Evolutionary conservation across 2,113 vertebrate species (phyloP), one percentile per base, ranked within the genome.

Genomic region (Monarcha castaneiventris): DNA sequence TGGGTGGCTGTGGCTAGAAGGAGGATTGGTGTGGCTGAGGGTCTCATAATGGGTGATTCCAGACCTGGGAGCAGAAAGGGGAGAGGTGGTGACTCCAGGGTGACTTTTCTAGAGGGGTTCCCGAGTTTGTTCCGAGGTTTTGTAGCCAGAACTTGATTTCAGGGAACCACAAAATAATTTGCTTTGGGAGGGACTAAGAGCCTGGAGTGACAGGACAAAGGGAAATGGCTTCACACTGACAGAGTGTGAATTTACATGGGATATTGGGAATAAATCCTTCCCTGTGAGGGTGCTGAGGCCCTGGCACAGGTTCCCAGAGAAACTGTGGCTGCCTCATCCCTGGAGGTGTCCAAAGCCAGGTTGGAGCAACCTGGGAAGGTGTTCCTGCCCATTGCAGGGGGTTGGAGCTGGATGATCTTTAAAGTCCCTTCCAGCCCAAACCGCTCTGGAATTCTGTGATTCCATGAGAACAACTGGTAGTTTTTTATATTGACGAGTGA

Each of bases 1-100:
- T 95, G 96, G 84, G 61, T 81, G 61, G 67, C 41, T 30, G 91
- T 14, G 4, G 84, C 72, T 0, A 83, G 90, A 3, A 94, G 91
- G 3, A 97, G 78, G 74, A 64, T 39, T 3, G 17, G 1, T 5
- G 71, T 9, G 1, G 92, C 4, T 55, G 90, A 88, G 49, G 86
- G 55, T 16, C n/a, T 91, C 96, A 96, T 97, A 4, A 56, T 72
- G 89, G 77, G 74, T 2, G 52, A 41, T 22, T 59, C 27, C 1
- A 49, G 85, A 16, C 93, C 98, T 98, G 96, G 9, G 48, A 49
- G 46, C 29, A 81, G 87, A 87, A 27, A 49, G 35, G 55, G 78
- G 21, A 87, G 59, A 90, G 41, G 25, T 55, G 16, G 18, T 75
- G 41, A 78, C 16, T 68, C 30, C 21, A 5, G 7, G 1, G 43